Percentiles rank a stretch among this genome's conserved stretches.
Conservation (phyloP, 2,888 invertebrate genomes). For the Cheilosia grossa region DNA sequence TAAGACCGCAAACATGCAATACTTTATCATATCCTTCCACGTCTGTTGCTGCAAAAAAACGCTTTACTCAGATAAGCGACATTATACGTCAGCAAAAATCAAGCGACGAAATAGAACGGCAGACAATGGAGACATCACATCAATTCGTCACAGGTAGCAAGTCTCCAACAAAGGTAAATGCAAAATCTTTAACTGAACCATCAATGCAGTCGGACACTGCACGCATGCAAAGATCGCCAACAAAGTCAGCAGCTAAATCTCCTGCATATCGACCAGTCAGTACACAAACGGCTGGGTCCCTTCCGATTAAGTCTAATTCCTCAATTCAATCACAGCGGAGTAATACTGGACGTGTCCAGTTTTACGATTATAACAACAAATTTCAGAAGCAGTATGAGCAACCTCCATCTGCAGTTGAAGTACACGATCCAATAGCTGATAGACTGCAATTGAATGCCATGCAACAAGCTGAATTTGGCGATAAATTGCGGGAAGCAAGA, state of each 20-base stretch:
- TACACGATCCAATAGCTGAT: constrained; percentile 76
- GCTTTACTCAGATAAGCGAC: constrained; percentile 66
- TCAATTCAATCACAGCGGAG: constrained; percentile 17
- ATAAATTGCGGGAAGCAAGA: constrained; percentile 75
- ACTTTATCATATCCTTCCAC: neutral
- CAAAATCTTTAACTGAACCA: neutral
- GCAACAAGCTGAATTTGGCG: constrained; percentile 79
- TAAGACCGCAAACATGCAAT: neutral
- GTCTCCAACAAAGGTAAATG: constrained; percentile 12
- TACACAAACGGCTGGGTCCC: constrained; percentile 3
- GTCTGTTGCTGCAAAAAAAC: constrained; percentile 8
- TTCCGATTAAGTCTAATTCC: constrained; percentile 20
- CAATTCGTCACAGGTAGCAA: neutral
- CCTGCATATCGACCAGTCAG: constrained; percentile 3
- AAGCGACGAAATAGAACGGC: neutral
- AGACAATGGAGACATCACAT: neutral
- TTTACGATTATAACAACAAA: constrained; percentile 84
- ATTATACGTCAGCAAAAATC: constrained; percentile 49
- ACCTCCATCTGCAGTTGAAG: constrained; percentile 80
- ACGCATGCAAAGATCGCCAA: neutral
- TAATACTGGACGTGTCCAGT: constrained; percentile 79
- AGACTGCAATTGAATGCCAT: constrained; percentile 77
- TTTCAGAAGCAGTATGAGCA: constrained; percentile 81
- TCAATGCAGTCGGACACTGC: neutral
- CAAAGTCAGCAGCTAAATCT: constrained; percentile 10